These are phyloP conservation scores for Neogale vison DNA, from an alignment of 2,113 vertebrate species.

Conservation along the genomic window DNA sequence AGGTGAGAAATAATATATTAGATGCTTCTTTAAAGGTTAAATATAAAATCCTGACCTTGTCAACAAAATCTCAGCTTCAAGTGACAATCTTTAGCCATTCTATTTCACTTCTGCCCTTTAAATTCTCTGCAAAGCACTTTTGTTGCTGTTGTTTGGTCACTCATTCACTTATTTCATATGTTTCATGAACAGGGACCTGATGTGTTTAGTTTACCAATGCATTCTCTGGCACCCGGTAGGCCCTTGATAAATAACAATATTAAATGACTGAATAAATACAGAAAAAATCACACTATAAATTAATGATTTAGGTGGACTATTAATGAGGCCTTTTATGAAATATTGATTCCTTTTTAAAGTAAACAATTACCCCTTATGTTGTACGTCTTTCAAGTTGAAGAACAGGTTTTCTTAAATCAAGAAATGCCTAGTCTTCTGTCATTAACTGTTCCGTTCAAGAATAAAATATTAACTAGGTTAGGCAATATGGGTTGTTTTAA, in stretches of 20 bases:
- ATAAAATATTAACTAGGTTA: constrained; percentile 5
- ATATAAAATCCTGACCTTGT: background rate
- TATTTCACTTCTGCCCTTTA: background rate
- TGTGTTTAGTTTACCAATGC: background rate
- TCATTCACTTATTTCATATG: background rate
- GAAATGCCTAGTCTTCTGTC: background rate
- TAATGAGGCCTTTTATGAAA: background rate
- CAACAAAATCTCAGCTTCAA: background rate
- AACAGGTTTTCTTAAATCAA: constrained; percentile 2
- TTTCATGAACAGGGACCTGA: background rate
- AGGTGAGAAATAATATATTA: background rate
- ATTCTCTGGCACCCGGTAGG: background rate
- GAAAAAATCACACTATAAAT: background rate
- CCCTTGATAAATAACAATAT: background rate
- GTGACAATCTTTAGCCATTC: background rate
- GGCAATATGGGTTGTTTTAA: background rate
- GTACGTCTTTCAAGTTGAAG: background rate
- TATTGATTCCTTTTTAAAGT: background rate
- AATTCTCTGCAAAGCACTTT: background rate
- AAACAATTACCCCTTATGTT: background rate
- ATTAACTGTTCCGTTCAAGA: background rate
- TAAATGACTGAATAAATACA: background rate
- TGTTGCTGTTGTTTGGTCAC: background rate
- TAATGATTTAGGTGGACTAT: background rate
- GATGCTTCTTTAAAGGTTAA: constrained; percentile 4